Evolutionary conservation across 2,888 invertebrate genomes (phyloP).

Genomic region (Eulithis testata): DNA sequence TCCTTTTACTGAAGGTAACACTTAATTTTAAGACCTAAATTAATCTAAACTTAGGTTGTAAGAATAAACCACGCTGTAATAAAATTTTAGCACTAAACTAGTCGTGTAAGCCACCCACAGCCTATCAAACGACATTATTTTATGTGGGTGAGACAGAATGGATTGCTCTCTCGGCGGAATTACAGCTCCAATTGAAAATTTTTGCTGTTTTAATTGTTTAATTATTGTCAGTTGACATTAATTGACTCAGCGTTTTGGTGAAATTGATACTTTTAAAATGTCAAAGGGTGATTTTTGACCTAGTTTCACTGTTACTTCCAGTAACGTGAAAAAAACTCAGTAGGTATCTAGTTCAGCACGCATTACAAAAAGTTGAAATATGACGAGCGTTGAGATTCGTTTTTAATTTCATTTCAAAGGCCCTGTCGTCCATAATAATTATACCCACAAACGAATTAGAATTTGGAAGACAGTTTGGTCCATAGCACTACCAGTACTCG

Average conservation of each 20-base stretch:
- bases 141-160: constrained; percentile 47
- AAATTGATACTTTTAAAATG: constrained; percentile 22
- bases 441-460: no score
- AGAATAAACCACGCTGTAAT: background rate
- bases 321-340: no score
- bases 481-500: no score
- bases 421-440: no score
- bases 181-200: constrained; percentile 44
- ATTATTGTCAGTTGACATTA: constrained; percentile 52
- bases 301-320: background rate
- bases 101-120: constrained; percentile 46
- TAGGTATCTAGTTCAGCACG: no score
- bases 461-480: no score
- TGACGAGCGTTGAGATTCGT: no score
- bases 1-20: no score
- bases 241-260: constrained; percentile 48
- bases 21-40: no score
- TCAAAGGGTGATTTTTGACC: constrained; percentile 6
- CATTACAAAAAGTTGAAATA: no score
- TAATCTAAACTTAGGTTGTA: background rate
- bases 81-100: constrained; percentile 42
- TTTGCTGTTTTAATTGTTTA: constrained; percentile 50
- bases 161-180: constrained; percentile 44
- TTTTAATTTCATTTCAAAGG: no score
- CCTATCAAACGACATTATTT: constrained; percentile 36